A percentile compares a stretch with the other conserved stretches of the same genome.
phyloP scores from a whole-genome alignment of 2,888 invertebrate species.

The Agrenia bidenticulata region DNA sequence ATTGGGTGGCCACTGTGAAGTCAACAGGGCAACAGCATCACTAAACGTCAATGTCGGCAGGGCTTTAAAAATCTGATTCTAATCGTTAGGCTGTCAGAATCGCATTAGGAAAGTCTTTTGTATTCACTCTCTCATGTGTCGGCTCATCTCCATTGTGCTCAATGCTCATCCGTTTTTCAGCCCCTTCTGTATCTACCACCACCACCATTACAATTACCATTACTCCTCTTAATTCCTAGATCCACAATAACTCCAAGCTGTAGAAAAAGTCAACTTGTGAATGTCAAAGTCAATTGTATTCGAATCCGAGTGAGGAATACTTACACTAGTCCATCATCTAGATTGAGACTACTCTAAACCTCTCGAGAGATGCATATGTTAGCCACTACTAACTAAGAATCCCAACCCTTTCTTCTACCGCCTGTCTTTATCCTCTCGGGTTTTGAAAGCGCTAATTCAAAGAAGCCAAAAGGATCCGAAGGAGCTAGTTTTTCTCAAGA shows the following conservation, averaged over 20 bases:
- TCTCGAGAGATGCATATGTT: no score
- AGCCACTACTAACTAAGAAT: no score
- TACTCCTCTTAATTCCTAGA: background rate
- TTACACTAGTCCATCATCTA: background rate
- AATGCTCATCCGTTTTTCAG: slow-evolving; percentile 6
- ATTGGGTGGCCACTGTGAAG: slow-evolving; percentile 31
- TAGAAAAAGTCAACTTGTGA: slow-evolving; percentile 22
- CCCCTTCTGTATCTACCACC: slow-evolving; percentile 22
- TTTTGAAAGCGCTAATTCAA: no score
- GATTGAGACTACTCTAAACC: background rate
- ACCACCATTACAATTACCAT: no score
- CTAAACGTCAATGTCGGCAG: slow-evolving; percentile 30
- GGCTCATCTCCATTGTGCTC: slow-evolving; percentile 34
- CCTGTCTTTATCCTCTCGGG: no score
- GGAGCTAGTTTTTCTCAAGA: background rate
- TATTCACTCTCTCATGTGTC: slow-evolving; percentile 28
- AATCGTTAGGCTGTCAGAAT: slow-evolving; percentile 50
- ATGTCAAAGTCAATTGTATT: slow-evolving; percentile 38
- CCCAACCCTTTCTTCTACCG: no score
- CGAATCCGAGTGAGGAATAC: slow-evolving; percentile 22
- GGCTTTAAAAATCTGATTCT: slow-evolving; percentile 39
- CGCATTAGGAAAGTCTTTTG: slow-evolving; percentile 46
- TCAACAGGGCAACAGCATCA: slow-evolving; percentile 14
- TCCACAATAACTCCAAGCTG: background rate
- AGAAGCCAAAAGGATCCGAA: no score